Evolutionary conservation across 2,888 invertebrate species (phyloP), one percentile per base, ranked within the genome.

Genomic region (Cetonia aurata): DNA sequence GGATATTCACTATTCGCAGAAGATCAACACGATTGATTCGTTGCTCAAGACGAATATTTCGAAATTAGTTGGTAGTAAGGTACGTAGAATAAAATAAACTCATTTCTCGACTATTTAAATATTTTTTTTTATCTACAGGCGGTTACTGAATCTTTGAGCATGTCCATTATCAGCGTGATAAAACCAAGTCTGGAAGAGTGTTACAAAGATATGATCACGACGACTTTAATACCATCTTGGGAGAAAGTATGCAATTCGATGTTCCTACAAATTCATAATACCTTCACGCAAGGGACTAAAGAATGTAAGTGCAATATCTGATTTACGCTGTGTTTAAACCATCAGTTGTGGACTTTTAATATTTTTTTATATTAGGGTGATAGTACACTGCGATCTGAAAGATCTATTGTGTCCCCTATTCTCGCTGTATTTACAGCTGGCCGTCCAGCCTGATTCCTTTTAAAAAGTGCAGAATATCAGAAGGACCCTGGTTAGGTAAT

Each of bases 251-350:
- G 94, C 77, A 91, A 92, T 79, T 91, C 91, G 80, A 93, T 98
- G 89, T 96, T 97, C 82, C 88, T 91, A 55, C 97, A 98, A 85
- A 88, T 98, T 69, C 96, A 96, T 82, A 93, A 94, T 62, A 90
- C 93, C 15, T 98, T 98, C 85, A 90, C 92, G 65, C 89, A 89
- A 74, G 98, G 98, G 67, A 95, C 96, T 6, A 92, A 92, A 82
- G 96, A 98, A 85, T 96, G 96, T 96, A 86, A 90, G 91, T 84
- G 46, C 25, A 17, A 13, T 25, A 17, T 60, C 3, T 6, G 3
- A 33, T 33, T 33, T 6, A 33, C 4, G 37, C 10, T 37, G 8
- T 37, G 37, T 8, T 9, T 37, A 37, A 37, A 37, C 10, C 25
- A 25, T 25, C 25, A 25, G 1, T 25, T 25, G 1, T 4, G 4